Percentiles rank a stretch among this genome's conserved stretches.
These are phyloP conservation scores for Acanthococcus lagerstroemiae DNA, from an alignment of 2,888 invertebrate genomes.

Conservation along the genomic window DNA sequence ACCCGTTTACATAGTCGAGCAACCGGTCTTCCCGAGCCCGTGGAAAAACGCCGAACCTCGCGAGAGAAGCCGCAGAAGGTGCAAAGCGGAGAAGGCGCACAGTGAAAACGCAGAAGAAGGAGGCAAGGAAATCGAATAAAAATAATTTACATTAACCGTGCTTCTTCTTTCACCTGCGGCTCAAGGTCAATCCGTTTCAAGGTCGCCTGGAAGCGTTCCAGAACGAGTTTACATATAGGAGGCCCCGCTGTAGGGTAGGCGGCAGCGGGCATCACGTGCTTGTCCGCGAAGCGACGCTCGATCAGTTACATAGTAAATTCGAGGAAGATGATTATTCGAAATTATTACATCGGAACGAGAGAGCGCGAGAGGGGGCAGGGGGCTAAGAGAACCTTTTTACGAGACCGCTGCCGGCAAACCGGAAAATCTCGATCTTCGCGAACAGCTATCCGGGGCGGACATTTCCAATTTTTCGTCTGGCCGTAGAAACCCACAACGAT, in stretches of 20 bases:
- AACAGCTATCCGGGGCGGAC: too few relatives aligned
- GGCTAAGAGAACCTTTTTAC: background rate
- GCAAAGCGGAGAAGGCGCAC: background rate
- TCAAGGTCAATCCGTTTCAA: conserved; percentile 25
- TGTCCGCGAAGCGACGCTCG: background rate
- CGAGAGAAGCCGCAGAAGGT: background rate
- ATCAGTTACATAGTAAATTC: background rate
- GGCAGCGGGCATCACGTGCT: background rate
- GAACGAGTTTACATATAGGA: conserved; percentile 17
- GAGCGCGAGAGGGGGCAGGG: background rate
- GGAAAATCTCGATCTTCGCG: background rate
- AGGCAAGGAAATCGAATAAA: conserved; percentile 11
- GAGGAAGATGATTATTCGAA: background rate
- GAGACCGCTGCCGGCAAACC: background rate
- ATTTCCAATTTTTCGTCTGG: too few relatives aligned
- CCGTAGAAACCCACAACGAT: too few relatives aligned
- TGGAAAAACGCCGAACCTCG: background rate
- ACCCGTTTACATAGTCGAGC: background rate
- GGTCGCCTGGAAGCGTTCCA: conserved; percentile 28
- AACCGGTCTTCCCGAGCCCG: background rate
- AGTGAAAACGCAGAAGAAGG: background rate
- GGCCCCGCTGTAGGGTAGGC: conserved; percentile 12
- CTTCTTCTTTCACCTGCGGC: conserved; percentile 28
- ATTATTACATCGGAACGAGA: background rate
- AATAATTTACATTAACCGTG: conserved; percentile 6